Conservation (phyloP, 2,888 invertebrate genomes). For the Petrophora chlorosata region DNA sequence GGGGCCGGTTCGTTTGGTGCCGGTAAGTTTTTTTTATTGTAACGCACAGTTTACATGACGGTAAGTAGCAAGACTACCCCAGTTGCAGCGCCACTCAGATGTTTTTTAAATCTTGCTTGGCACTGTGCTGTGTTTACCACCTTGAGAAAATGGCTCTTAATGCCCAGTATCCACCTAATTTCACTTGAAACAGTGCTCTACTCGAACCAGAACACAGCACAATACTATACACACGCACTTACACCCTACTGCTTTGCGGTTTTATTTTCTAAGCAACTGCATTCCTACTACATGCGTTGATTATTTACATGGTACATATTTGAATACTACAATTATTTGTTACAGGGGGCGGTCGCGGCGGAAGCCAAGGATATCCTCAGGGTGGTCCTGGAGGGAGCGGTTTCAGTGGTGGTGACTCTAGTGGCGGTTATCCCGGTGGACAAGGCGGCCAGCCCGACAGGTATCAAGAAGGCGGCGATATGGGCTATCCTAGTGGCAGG, state of each 20-base stretch:
- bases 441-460: conserved; percentile 39
- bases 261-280: too few species aligned
- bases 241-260: too few species aligned
- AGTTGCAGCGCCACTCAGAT: too few species aligned
- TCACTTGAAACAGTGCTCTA: too few species aligned
- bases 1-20: conserved; percentile 49
- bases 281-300: too few species aligned
- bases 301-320: too few species aligned
- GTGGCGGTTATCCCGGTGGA: conserved; percentile 42
- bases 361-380: conserved; percentile 53
- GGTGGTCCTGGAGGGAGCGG: conserved; percentile 41
- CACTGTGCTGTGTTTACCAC: too few species aligned
- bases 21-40: conserved; percentile 44
- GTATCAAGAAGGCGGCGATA: conserved; percentile 42
- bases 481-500: conserved; percentile 51
- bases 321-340: conserved; percentile 18
- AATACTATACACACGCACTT: too few species aligned
- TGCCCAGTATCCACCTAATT: too few species aligned
- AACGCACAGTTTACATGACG: neutral
- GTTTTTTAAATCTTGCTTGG: too few species aligned
- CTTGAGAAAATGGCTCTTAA: too few species aligned
- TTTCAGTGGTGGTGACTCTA: conserved; percentile 41
- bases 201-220: too few species aligned
- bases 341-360: conserved; percentile 40
- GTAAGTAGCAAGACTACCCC: neutral